Conservation (phyloP, 2,888 invertebrate genomes). For the Megastigmus dorsalis region DNA sequence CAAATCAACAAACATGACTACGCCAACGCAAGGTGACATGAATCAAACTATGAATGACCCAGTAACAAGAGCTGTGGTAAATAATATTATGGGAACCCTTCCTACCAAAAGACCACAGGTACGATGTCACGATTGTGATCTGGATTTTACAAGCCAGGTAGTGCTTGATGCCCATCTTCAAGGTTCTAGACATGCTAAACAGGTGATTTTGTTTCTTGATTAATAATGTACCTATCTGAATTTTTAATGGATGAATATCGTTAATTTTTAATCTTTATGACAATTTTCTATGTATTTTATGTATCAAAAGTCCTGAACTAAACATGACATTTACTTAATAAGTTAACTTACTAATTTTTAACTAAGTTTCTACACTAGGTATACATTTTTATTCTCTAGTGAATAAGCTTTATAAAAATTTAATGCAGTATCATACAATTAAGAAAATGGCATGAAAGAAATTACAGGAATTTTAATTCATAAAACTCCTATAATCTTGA, state of each 20-base stretch:
- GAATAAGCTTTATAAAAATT: conserved; percentile 42
- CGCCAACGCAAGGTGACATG: conserved; percentile 10
- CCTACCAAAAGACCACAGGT: conserved; percentile 73
- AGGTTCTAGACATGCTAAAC: conserved; percentile 72
- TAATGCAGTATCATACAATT: too few relatives aligned
- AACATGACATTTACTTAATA: too few relatives aligned
- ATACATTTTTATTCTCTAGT: conserved; percentile 56
- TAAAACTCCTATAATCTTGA: too few relatives aligned
- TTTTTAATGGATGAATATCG: too few relatives aligned
- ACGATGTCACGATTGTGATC: conserved; percentile 74
- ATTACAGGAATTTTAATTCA: neutral
- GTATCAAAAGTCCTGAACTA: too few relatives aligned
- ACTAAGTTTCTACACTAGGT: neutral
- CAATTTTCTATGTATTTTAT: too few relatives aligned
- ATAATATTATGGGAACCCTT: conserved; percentile 75
- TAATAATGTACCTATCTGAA: too few relatives aligned
- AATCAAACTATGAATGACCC: conserved; percentile 69
- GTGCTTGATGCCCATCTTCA: conserved; percentile 75
- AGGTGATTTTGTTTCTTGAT: conserved; percentile 60
- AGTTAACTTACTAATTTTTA: conserved; percentile 1
- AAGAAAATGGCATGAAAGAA: too few relatives aligned
- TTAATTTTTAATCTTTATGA: too few relatives aligned
- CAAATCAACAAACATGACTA: conserved; percentile 33
- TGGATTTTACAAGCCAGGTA: conserved; percentile 74
- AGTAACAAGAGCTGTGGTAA: conserved; percentile 75